These are phyloP conservation scores for Idaea dimidiata DNA, from an alignment of 2,888 invertebrate species.

Conservation along the genomic window DNA sequence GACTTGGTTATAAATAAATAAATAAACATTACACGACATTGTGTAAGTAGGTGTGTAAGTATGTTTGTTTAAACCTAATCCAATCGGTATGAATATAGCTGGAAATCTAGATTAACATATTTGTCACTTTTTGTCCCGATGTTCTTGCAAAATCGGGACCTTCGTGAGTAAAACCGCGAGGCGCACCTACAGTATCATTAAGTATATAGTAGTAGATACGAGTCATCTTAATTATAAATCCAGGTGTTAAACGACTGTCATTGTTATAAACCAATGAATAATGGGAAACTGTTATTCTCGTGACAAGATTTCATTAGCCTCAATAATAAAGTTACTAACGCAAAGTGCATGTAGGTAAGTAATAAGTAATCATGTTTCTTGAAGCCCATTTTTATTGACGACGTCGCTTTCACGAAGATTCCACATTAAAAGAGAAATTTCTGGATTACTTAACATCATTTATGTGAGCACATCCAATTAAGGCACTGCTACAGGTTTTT, in stretches of 20 bases:
- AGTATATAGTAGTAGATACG: not conserved
- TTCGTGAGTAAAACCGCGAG: no score
- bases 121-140: no score
- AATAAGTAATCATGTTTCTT: slow-evolving; percentile 21
- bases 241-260: slow-evolving; percentile 33
- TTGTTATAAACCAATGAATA: slow-evolving; percentile 33
- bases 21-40: no score
- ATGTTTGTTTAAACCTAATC: no score
- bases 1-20: no score
- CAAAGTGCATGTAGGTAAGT: slow-evolving; percentile 29
- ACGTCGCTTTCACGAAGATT: slow-evolving; percentile 38
- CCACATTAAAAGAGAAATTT: slow-evolving; percentile 41
- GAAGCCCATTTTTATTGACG: slow-evolving; percentile 29
- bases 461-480: slow-evolving; percentile 22
- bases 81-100: no score
- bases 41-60: no score
- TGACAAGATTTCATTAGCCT: slow-evolving; percentile 51
- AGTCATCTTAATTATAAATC: slow-evolving; percentile 3
- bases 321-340: slow-evolving; percentile 37
- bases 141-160: no score
- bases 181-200: no score
- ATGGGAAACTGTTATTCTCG: slow-evolving; percentile 38
- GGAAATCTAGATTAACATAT: no score
- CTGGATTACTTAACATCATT: slow-evolving; percentile 33
- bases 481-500: not conserved